A percentile compares a stretch with the other conserved stretches of the same genome.
phyloP scores from a whole-genome alignment of 2,797 vertebrate genomes.

The Lepilemur septentrionalis region DNA sequence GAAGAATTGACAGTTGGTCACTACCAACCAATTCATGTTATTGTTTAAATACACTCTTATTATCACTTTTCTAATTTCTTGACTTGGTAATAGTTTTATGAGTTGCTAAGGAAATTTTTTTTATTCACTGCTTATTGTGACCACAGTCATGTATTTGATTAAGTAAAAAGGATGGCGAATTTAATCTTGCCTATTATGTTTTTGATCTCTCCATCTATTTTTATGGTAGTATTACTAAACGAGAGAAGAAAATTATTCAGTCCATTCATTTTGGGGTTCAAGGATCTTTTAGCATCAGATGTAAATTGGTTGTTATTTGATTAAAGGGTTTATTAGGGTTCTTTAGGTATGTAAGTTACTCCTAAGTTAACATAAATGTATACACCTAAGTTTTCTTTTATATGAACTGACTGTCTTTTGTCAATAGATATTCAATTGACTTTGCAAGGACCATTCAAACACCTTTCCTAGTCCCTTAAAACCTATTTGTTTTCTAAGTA shows the following conservation, averaged over 20 bases:
- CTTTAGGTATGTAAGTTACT: background rate
- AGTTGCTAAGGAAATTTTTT: background rate
- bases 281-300: background rate
- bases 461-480: background rate
- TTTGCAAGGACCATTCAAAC: slow-evolving; percentile 1
- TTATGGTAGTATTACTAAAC: background rate
- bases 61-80: background rate
- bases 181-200: background rate
- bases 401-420: background rate
- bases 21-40: background rate
- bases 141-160: background rate
- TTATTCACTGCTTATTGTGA: background rate
- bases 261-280: background rate
- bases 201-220: background rate
- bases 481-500: background rate
- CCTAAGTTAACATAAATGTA: background rate
- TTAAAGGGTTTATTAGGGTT: background rate
- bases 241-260: background rate
- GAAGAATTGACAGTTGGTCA: background rate
- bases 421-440: background rate
- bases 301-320: background rate
- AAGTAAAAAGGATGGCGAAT: background rate
- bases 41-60: background rate
- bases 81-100: background rate
- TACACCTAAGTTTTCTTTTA: background rate